These are phyloP conservation scores for Chromobotia macracanthus DNA, from an alignment of 2,797 vertebrate genomes.

Conservation along the genomic window DNA sequence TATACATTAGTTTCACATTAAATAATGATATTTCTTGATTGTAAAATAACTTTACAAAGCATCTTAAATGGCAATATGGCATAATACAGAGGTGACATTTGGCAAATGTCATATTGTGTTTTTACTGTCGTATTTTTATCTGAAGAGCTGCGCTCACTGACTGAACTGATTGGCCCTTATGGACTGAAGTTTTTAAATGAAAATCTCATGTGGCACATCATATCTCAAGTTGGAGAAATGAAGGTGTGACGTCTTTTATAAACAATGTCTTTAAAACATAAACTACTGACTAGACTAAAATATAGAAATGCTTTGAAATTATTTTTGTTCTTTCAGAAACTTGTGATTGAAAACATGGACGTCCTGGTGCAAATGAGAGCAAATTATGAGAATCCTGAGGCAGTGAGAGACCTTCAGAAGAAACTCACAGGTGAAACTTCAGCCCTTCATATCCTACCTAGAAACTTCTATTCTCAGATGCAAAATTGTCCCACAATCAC, in stretches of 20 bases:
- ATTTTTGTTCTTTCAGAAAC: constrained; percentile 76
- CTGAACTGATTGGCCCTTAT: constrained; percentile 89
- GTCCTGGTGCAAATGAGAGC: constrained; percentile 89
- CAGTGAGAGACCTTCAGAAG: constrained; percentile 80
- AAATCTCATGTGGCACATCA: constrained; percentile 95
- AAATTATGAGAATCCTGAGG: constrained; percentile 82
- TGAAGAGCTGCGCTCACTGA: constrained; percentile 85
- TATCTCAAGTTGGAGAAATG: constrained; percentile 89
- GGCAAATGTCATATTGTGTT: neutral
- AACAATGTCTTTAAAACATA: neutral
- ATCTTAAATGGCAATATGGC: too few species aligned
- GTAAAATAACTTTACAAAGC: neutral
- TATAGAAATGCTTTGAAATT: constrained; percentile 3
- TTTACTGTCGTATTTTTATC: constrained; percentile 22
- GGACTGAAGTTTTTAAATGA: constrained; percentile 90
- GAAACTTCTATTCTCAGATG: neutral
- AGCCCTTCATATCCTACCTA: neutral
- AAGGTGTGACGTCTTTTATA: constrained; percentile 77
- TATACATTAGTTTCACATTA: too few species aligned
- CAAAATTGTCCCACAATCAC: too few species aligned
- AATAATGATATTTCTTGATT: too few species aligned
- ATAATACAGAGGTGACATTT: neutral
- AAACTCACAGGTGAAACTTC: constrained; percentile 79
- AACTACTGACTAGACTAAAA: neutral
- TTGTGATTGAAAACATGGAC: constrained; percentile 95